Evolutionary conservation across 2,888 invertebrate species (phyloP), one percentile per base, ranked within the genome.

Genomic region (Spilarctia lutea): DNA sequence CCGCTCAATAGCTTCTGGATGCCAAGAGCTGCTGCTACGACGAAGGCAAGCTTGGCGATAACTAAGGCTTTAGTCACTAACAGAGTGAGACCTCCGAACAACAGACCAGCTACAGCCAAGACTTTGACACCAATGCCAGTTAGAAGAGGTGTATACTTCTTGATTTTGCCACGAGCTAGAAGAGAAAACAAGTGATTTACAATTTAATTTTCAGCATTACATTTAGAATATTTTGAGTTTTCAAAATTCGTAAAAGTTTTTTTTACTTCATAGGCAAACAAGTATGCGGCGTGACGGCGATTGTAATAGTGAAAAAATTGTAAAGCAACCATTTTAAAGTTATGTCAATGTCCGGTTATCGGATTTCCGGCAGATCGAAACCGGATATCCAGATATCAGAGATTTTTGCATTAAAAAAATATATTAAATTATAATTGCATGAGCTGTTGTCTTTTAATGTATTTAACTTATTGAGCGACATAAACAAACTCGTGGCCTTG

Each of bases 1-100:
- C 96, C 96, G 75, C 96, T 96, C 83, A 97, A 92, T 71, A 97
- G 93, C 85, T 97, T 97, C 86, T 97, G 97, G 82, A 97, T 95
- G 10, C 97, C 97, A 71, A 98, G 89, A 45, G 98, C 95, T 0
- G 97, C 96, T 39, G 98, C 98, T 65, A 98, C 93, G 71, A 98
- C 91, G 81, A 98, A 96, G 2, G 98, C 98, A 75, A 98, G 93
- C 91, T 98, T 98, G 70, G 98, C 97, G 24, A 98, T 96, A 80
- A 98, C 95, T 74, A 98, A 92, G 45, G 98, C 98, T 93, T 98
- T 98, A 67, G 97, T 96, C 39, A 98, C 97, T 82, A 98, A 91
- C 33, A 98, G 95, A 0, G 97, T 97, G 1, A 98, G 94, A 69
- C 97, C 97, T 30, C 97, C 98, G 79, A 98, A 96, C 30, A 97